Evolutionary conservation across 2,888 invertebrate genomes (phyloP), one percentile per base, ranked within the genome.

Genomic region (Ferrisia virgata): DNA sequence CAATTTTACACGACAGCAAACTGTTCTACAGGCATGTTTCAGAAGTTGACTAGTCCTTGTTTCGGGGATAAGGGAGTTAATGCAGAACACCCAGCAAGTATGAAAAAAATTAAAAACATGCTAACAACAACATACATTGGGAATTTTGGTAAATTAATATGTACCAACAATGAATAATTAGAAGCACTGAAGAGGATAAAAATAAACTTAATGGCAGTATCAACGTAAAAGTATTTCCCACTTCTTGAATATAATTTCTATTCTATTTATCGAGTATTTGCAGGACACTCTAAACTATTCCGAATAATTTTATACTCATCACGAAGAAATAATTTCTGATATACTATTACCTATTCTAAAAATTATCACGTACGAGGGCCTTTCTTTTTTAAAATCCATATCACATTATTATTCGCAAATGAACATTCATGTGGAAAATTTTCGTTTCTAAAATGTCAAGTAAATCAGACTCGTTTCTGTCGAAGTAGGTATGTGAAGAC

Each of bases 121-220:
- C n/a, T n/a, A n/a, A 28, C 28, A 64, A 64, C 64, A 64, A 64
- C 2, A 64, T 13, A n/a, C n/a, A n/a, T n/a, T 47, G 13, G 28
- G 64, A 6, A 64, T 47, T 47, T 47, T 28, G 64, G 64, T 64
- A 64, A 64, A 25, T 31, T 64, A 64, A 64, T n/a, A n/a, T n/a
- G 47, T 47, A 47, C 47, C 47, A 47, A 36, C n/a, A 8, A 72
- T 72, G 2, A 64, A n/a, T n/a, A n/a, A n/a, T n/a, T n/a, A 72
- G 18, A 64, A 47, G 13, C 1, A 58, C 25, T 22, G 2, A 58
- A 2, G 15, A 28, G 31, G 11, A 53, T 5, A 53, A 53, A 64
- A 64, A 25, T 72, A 33, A 72, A 72, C 33, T 13, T n/a, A 25
- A 72, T 72, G 72, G 72, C 72, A 72, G 72, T 72, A 33, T 72